phyloP scores from a whole-genome alignment of 2,888 invertebrate species.

The Thereva nobilitata region DNA sequence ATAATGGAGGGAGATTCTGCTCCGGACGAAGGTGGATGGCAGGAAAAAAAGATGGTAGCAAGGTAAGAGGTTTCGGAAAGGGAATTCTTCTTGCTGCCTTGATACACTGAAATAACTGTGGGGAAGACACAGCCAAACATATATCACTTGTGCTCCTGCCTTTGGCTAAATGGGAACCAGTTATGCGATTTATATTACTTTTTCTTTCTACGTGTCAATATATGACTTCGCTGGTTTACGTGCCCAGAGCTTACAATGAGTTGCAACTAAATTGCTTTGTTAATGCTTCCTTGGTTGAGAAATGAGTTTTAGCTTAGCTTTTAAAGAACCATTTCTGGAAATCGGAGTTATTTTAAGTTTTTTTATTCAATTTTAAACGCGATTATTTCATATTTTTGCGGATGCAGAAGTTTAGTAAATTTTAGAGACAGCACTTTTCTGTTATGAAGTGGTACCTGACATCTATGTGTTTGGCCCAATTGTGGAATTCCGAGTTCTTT shows the following conservation, averaged over 20 bases:
- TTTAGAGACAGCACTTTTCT: too few species aligned
- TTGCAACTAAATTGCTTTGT: conserved; percentile 28
- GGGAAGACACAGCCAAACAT: conserved; percentile 10
- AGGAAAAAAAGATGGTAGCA: neutral
- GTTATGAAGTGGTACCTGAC: too few species aligned
- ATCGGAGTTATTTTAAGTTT: neutral
- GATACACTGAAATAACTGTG: neutral
- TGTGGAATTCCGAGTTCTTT: too few species aligned
- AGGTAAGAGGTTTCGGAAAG: neutral
- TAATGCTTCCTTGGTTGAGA: conserved; percentile 13
- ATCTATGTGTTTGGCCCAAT: too few species aligned
- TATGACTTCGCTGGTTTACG: conserved; percentile 31
- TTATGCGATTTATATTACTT: conserved; percentile 30
- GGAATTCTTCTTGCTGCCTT: neutral
- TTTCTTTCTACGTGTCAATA: conserved; percentile 31
- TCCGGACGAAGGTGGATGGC: neutral
- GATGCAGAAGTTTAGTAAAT: too few species aligned
- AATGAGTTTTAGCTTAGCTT: conserved; percentile 18
- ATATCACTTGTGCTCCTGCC: neutral
- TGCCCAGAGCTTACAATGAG: conserved; percentile 31
- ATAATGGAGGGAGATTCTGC: too few species aligned
- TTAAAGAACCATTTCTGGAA: conserved; percentile 22
- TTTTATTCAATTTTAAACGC: too few species aligned
- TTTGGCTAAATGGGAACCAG: conserved; percentile 10
- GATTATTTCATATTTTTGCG: too few species aligned